A percentile compares a stretch with the other conserved stretches of the same genome.
These are phyloP conservation scores for Sebastes baramenuke DNA, from an alignment of 2,797 vertebrate species.

Conservation along the genomic window DNA sequence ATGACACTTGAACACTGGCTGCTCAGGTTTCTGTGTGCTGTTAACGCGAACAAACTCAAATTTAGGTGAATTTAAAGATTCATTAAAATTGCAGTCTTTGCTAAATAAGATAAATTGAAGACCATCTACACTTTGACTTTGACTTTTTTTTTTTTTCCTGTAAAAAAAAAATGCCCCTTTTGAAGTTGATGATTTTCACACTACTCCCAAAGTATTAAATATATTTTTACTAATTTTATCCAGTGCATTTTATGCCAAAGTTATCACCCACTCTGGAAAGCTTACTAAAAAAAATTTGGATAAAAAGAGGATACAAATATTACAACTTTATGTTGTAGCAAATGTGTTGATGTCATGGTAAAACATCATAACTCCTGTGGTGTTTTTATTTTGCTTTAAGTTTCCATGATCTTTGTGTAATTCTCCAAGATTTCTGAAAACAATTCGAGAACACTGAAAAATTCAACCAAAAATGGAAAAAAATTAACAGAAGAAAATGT, in stretches of 20 bases:
- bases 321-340: background rate
- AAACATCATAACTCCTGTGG: background rate
- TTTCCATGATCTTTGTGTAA: background rate
- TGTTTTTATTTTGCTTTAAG: background rate
- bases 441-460: background rate
- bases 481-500: background rate
- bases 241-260: background rate
- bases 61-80: conserved; percentile 1
- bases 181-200: background rate
- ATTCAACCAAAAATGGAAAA: background rate
- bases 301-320: background rate
- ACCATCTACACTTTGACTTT: background rate
- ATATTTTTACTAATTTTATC: background rate
- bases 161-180: background rate
- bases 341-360: background rate
- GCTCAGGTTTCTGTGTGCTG: conserved; percentile 9
- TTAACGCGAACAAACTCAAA: background rate
- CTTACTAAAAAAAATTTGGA: background rate
- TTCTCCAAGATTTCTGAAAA: background rate
- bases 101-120: conserved; percentile 8
- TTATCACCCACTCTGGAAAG: background rate
- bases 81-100: conserved; percentile 10
- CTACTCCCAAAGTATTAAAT: background rate
- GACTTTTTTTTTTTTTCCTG: background rate
- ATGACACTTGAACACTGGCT: conserved; percentile 11